A percentile compares a stretch with the other conserved stretches of the same genome.
Conservation (phyloP, 2,113 vertebrate genomes). For the Sakesphorus luctuosus region DNA sequence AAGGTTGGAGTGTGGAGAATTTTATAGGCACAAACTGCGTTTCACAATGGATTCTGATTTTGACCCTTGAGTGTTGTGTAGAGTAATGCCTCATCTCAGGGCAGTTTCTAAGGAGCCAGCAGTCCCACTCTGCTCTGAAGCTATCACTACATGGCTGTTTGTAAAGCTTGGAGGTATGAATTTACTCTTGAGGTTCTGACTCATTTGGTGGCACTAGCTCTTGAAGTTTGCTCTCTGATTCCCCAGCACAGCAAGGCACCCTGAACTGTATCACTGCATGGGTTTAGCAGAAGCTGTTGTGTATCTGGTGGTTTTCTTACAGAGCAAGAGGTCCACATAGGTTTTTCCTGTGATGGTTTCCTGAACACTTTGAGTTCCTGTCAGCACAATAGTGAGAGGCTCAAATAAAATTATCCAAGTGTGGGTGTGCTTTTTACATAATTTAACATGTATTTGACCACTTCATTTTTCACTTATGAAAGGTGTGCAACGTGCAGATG, state of each 20-base stretch:
- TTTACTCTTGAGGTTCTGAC: slow-evolving; percentile 20
- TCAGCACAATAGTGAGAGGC: background rate
- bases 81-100: background rate
- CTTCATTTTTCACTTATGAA: background rate
- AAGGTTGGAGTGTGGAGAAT: background rate
- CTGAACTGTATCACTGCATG: background rate
- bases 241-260: rapidly evolving
- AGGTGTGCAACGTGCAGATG: background rate
- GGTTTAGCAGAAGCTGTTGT: background rate
- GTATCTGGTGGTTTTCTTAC: background rate
- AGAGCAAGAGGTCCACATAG: background rate
- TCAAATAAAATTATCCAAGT: background rate
- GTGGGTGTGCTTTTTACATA: background rate
- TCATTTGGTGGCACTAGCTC: slow-evolving; percentile 8
- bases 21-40: background rate
- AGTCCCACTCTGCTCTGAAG: background rate
- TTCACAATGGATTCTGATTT: background rate
- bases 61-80: background rate
- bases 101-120: background rate
- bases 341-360: background rate
- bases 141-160: background rate
- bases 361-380: background rate
- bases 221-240: background rate
- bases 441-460: background rate
- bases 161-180: background rate